Evolutionary conservation across 1,140 invertebrate genomes (phyloP).

Genomic region (Ectropis grisescens): DNA sequence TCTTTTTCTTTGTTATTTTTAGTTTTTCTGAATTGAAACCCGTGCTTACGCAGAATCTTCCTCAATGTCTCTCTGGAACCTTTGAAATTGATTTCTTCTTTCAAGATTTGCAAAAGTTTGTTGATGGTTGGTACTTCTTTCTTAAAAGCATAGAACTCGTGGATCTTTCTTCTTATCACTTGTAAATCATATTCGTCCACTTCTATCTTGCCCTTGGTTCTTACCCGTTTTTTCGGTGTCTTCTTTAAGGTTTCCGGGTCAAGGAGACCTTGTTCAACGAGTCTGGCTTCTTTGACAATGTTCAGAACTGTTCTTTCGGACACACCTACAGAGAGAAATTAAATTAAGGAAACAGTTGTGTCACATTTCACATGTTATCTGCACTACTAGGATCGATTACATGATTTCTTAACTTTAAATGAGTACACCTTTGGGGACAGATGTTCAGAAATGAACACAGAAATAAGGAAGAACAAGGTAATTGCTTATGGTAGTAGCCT

Average conservation of each 20-base stretch:
- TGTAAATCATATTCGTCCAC: slow-evolving; percentile 58
- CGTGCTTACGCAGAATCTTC: slow-evolving; percentile 57
- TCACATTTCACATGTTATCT: too few relatives aligned
- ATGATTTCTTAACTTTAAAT: too few relatives aligned
- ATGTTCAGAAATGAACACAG: too few relatives aligned
- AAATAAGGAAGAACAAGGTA: too few relatives aligned
- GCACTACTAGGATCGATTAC: too few relatives aligned
- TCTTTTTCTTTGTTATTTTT: slow-evolving; percentile 58
- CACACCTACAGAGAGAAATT: slow-evolving; percentile 37
- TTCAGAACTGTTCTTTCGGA: slow-evolving; percentile 55
- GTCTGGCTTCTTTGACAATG: slow-evolving; percentile 51
- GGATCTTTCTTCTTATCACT: slow-evolving; percentile 55
- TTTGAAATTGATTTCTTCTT: slow-evolving; percentile 60
- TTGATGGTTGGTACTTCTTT: slow-evolving; percentile 62
- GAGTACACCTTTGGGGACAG: too few relatives aligned
- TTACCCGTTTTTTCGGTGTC: slow-evolving; percentile 47
- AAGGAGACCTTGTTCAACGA: slow-evolving; percentile 53
- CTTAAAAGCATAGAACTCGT: slow-evolving; percentile 58
- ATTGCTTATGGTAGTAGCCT: too few relatives aligned
- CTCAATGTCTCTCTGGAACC: slow-evolving; percentile 51
- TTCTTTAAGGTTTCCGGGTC: slow-evolving; percentile 55
- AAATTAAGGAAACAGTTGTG: too few relatives aligned
- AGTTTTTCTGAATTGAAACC: slow-evolving; percentile 56
- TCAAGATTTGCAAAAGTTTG: slow-evolving; percentile 51
- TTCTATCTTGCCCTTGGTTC: slow-evolving; percentile 59